These are phyloP conservation scores for Poicephalus meyeri DNA, from an alignment of 2,113 vertebrate genomes.

Conservation along the genomic window DNA sequence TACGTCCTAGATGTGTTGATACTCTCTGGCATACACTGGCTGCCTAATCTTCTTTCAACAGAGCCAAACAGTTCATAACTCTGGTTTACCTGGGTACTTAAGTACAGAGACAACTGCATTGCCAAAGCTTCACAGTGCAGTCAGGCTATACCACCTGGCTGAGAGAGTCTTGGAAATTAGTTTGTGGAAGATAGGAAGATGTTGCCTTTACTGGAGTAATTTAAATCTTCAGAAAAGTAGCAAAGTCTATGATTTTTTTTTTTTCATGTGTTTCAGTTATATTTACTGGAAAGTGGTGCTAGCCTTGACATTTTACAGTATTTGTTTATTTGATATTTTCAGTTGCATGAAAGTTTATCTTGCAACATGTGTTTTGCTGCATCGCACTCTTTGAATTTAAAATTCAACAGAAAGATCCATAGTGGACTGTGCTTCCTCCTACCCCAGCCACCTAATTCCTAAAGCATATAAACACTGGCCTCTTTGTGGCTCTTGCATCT, in stretches of 20 bases:
- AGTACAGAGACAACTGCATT: background rate
- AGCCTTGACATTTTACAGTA: background rate
- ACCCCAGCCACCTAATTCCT: background rate
- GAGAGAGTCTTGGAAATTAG: background rate
- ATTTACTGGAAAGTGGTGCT: background rate
- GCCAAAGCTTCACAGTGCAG: background rate
- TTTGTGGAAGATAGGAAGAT: background rate
- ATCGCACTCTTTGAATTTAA: background rate
- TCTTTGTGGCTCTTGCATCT: background rate
- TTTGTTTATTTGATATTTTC: slow-evolving; percentile 4
- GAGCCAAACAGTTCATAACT: background rate
- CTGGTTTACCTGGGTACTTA: background rate
- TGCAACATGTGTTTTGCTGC: background rate
- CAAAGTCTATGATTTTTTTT: background rate
- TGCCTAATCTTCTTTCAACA: background rate
- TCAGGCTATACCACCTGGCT: background rate
- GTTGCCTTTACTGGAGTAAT: background rate
- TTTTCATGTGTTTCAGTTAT: background rate
- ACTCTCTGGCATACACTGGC: background rate
- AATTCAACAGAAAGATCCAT: background rate
- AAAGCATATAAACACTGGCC: background rate
- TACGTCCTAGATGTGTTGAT: background rate
- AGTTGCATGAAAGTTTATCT: background rate
- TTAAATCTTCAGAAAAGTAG: background rate
- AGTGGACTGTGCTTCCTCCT: background rate